Conservation (phyloP, 2,888 invertebrate species). For the Pseudeuparius sepicola region DNA sequence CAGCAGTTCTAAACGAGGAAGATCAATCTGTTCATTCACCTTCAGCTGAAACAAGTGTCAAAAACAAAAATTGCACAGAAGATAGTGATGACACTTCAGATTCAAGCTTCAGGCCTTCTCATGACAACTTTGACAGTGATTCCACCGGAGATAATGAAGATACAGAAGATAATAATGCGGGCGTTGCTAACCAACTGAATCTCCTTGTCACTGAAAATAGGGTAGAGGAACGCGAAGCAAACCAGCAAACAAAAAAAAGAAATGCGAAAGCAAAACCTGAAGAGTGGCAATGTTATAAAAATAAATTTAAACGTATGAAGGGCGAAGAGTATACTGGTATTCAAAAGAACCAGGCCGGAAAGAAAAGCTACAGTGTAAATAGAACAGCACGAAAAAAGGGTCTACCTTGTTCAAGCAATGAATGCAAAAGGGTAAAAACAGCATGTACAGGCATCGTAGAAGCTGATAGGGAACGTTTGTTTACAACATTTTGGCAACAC, state of each 20-base stretch:
- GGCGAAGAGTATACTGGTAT: constrained; percentile 12
- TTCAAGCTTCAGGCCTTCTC: too few relatives aligned
- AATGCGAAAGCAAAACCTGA: constrained; percentile 13
- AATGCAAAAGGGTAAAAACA: constrained; percentile 11
- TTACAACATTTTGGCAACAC: constrained; percentile 8
- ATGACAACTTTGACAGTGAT: too few relatives aligned
- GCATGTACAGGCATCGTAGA: constrained; percentile 4
- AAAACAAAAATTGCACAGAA: too few relatives aligned
- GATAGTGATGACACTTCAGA: too few relatives aligned
- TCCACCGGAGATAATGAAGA: too few relatives aligned
- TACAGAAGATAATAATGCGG: not conserved
- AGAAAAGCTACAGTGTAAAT: constrained; percentile 6
- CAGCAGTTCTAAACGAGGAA: too few relatives aligned
- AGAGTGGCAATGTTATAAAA: constrained; percentile 14
- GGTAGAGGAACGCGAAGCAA: constrained; percentile 3
- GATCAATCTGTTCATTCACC: too few relatives aligned
- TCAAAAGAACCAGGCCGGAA: constrained; percentile 10
- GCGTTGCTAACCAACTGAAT: constrained; percentile 7
- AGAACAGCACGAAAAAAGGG: constrained; percentile 11
- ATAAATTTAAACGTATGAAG: constrained; percentile 16
- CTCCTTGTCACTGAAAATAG: constrained; percentile 5
- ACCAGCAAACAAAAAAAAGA: constrained; percentile 6
- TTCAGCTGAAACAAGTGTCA: too few relatives aligned
- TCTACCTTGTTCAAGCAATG: constrained; percentile 13
- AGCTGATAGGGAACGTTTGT: constrained; percentile 7